A percentile compares a stretch with the other conserved stretches of the same genome.
Evolutionary conservation across 2,888 invertebrate species (phyloP).

Genomic region (Papilio gigon): DNA sequence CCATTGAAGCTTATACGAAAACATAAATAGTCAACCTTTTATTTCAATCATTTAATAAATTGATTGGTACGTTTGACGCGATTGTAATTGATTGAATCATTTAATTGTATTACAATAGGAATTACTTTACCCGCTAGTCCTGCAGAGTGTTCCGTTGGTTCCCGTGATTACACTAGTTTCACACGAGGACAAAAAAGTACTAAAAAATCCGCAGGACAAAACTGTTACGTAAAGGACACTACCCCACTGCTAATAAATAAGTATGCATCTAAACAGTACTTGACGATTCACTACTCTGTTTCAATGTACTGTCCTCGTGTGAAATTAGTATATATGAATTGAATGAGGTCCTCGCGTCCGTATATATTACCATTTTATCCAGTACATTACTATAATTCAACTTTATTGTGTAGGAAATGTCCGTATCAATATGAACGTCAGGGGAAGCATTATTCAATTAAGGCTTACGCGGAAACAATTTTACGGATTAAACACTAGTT

Average conservation of each 20-base stretch:
- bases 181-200: background rate
- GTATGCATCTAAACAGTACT: no score
- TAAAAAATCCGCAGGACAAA: no score
- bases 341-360: background rate
- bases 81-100: background rate
- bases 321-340: background rate
- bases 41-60: background rate
- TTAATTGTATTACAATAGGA: slow-evolving; percentile 10
- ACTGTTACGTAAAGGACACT: no score
- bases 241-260: no score
- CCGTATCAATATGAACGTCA: slow-evolving; percentile 17
- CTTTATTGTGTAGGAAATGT: slow-evolving; percentile 17
- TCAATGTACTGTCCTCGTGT: background rate
- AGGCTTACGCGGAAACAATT: slow-evolving; percentile 14
- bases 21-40: no score
- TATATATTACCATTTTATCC: slow-evolving; percentile 9
- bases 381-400: slow-evolving; percentile 32
- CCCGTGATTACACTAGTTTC: background rate
- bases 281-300: background rate
- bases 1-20: no score
- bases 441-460: slow-evolving; percentile 37
- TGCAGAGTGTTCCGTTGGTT: background rate
- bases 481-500: slow-evolving; percentile 1
- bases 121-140: background rate
- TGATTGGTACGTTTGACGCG: background rate